These are phyloP conservation scores for Hozukius guyotensis DNA, from an alignment of 2,797 vertebrate genomes.

Conservation along the genomic window DNA sequence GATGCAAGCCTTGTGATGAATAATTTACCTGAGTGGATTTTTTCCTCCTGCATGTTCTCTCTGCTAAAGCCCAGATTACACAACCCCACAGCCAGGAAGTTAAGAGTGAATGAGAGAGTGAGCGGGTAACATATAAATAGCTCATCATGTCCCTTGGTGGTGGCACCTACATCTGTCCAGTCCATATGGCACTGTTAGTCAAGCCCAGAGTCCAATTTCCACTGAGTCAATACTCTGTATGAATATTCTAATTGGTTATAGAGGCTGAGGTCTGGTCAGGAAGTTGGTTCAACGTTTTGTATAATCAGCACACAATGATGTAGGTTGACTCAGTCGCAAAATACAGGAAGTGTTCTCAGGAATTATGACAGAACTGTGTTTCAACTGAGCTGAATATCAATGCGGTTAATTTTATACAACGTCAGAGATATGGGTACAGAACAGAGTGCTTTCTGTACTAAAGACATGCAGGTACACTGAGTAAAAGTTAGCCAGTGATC, in stretches of 20 bases:
- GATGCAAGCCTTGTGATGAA: slow-evolving; percentile 46
- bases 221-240: slow-evolving; percentile 12
- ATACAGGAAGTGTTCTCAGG: not conserved
- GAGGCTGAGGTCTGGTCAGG: not conserved
- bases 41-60: slow-evolving; percentile 11
- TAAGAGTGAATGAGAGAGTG: slow-evolving; percentile 17
- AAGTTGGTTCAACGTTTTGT: not conserved
- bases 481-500: not conserved
- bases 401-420: not conserved
- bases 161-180: slow-evolving; percentile 48
- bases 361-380: not conserved
- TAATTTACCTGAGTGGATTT: slow-evolving; percentile 65
- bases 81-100: slow-evolving; percentile 18
- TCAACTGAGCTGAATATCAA: not conserved
- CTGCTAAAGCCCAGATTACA: slow-evolving; percentile 20
- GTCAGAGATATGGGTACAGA: not conserved
- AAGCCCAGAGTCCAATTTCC: slow-evolving; percentile 19
- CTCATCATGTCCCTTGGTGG: slow-evolving; percentile 43
- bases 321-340: not conserved
- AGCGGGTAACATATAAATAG: slow-evolving; percentile 38
- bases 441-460: not conserved
- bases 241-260: not conserved
- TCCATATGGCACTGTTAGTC: slow-evolving; percentile 43
- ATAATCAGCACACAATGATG: not conserved
- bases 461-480: not conserved